Conservation (phyloP, 2,888 invertebrate genomes). For the Achlya flavicornis region DNA sequence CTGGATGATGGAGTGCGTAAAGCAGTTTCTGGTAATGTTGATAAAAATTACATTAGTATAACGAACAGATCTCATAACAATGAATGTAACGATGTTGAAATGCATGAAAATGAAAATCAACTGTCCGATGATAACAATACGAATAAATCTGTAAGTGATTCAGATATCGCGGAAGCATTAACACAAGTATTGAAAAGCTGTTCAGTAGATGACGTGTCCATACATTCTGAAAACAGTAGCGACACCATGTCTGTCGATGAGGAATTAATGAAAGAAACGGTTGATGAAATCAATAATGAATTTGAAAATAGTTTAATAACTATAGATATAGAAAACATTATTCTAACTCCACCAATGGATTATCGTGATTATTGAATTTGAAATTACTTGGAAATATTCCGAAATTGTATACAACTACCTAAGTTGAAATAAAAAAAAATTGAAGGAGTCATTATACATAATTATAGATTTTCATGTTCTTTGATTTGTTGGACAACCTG, state of each 20-base stretch:
- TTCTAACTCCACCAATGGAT: conserved; percentile 64
- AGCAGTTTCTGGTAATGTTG: background rate
- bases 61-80: conserved; percentile 6
- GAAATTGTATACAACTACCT: too few species aligned
- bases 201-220: conserved; percentile 27
- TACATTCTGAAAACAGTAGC: conserved; percentile 28
- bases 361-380: conserved; percentile 52
- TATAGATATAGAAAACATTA: conserved; percentile 47
- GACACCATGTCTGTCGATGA: conserved; percentile 55
- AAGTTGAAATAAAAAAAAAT: too few species aligned
- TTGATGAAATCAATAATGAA: conserved; percentile 63
- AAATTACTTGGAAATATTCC: background rate
- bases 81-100: conserved; percentile 11
- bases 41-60: conserved; percentile 5
- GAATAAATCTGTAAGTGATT: conserved; percentile 30
- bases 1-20: background rate
- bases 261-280: conserved; percentile 59
- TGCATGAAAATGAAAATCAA: conserved; percentile 14
- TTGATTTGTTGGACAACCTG: too few species aligned
- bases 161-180: conserved; percentile 62
- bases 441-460: too few species aligned
- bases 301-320: conserved; percentile 29
- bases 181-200: conserved; percentile 68
- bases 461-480: too few species aligned
- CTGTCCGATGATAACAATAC: conserved; percentile 16